A percentile compares a stretch with the other conserved stretches of the same genome.
Conservation (phyloP, 2,888 invertebrate genomes). For the Atherix ibis region DNA sequence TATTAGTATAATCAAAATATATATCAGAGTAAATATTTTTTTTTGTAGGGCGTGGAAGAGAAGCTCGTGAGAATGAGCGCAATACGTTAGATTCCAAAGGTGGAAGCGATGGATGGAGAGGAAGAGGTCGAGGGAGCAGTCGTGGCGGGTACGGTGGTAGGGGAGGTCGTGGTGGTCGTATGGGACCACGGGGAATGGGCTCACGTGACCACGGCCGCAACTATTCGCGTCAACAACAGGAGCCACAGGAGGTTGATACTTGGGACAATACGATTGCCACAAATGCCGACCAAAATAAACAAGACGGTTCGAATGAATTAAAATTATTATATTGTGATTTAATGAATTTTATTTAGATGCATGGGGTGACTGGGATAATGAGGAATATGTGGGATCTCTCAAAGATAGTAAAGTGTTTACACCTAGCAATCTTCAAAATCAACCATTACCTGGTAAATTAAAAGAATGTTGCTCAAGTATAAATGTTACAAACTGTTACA, state of each 20-base stretch:
- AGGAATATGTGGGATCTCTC: constrained; percentile 88
- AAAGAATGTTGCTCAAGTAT: not conserved
- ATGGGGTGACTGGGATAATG: constrained; percentile 70
- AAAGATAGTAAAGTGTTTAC: constrained; percentile 89
- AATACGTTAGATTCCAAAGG: constrained; percentile 29
- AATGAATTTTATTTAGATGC: no score
- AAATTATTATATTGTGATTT: constrained; percentile 1
- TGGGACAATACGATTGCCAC: constrained; percentile 40
- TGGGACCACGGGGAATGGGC: constrained; percentile 16
- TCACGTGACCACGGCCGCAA: constrained; percentile 17
- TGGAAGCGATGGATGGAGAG: constrained; percentile 31
- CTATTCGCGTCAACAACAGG: constrained; percentile 22
- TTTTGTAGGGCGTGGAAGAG: constrained; percentile 38
- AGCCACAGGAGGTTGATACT: constrained; percentile 36
- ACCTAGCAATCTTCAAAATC: constrained; percentile 39
- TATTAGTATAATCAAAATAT: no score
- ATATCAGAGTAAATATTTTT: no score
- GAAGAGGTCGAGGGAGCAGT: constrained; percentile 34
- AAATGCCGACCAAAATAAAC: constrained; percentile 24
- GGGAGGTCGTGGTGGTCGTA: constrained; percentile 35
- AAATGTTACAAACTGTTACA: not conserved
- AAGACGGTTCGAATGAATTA: constrained; percentile 14
- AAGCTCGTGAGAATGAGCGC: constrained; percentile 47
- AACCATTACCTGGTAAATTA: constrained; percentile 20
- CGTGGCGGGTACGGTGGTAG: constrained; percentile 36